Conservation (phyloP, 2,797 vertebrate genomes). For the Columba guinea region DNA sequence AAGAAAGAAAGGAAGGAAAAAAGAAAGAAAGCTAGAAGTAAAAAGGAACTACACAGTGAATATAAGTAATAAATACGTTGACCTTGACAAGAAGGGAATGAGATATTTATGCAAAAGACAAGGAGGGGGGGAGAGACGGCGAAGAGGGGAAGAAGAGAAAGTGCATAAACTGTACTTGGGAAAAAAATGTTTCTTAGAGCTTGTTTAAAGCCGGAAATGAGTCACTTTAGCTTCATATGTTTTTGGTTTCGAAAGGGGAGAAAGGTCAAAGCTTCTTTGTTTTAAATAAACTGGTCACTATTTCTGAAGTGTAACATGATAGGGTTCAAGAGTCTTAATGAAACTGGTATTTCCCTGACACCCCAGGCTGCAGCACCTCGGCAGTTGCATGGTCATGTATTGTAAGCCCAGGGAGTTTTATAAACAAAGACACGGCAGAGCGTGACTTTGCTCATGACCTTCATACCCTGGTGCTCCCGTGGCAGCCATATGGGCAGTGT, state of each 20-base stretch:
- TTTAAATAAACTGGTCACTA: slow-evolving; percentile 82
- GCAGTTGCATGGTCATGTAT: slow-evolving; percentile 34
- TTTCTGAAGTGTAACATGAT: slow-evolving; percentile 82
- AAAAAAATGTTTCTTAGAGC: slow-evolving; percentile 78
- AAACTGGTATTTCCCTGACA: slow-evolving; percentile 76
- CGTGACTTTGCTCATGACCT: slow-evolving; percentile 80
- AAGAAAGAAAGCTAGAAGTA: slow-evolving; percentile 71
- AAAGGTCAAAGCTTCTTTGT: slow-evolving; percentile 87
- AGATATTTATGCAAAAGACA: slow-evolving; percentile 74
- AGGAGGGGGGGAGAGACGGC: neutral
- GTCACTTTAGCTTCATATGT: slow-evolving; percentile 89
- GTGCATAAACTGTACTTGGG: slow-evolving; percentile 49
- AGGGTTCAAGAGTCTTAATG: slow-evolving; percentile 78
- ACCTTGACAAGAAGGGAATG: slow-evolving; percentile 59
- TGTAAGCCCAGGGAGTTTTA: slow-evolving; percentile 64
- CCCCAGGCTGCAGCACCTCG: slow-evolving; percentile 41
- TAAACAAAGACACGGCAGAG: slow-evolving; percentile 71
- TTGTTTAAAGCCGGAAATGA: slow-evolving; percentile 89
- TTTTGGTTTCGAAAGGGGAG: slow-evolving; percentile 86
- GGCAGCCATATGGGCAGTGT: slow-evolving; percentile 46
- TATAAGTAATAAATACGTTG: slow-evolving; percentile 68
- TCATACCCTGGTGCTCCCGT: slow-evolving; percentile 66
- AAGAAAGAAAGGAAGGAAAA: slow-evolving; percentile 77
- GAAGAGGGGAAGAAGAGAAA: slow-evolving; percentile 63
- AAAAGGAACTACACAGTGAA: slow-evolving; percentile 40